phyloP scores from a whole-genome alignment of 2,888 invertebrate genomes.

The Chorisops tibialis region DNA sequence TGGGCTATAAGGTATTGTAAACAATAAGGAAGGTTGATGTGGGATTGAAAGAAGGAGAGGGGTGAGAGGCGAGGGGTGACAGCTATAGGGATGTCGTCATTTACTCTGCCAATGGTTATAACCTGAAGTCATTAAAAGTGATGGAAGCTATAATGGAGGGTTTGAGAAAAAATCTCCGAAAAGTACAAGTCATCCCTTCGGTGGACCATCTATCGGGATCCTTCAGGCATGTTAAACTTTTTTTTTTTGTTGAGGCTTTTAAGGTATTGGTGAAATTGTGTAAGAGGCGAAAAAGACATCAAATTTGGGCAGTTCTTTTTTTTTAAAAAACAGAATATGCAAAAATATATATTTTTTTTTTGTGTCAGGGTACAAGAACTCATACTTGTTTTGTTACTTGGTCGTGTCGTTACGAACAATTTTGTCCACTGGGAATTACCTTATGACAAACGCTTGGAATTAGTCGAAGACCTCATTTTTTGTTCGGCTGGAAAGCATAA shows the following conservation, averaged over 20 bases:
- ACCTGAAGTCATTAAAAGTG: conserved; percentile 34
- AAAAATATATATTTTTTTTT: conserved; percentile 21
- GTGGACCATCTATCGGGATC: conserved; percentile 5
- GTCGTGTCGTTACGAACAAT: conserved; percentile 27
- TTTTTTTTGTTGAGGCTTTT: neutral
- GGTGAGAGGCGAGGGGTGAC: conserved; percentile 10
- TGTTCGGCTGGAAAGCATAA: too few relatives aligned
- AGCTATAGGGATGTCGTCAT: conserved; percentile 29
- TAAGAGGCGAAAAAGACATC: conserved; percentile 34
- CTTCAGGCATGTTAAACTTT: conserved; percentile 19
- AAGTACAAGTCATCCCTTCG: conserved; percentile 6
- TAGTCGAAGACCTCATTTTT: too few relatives aligned
- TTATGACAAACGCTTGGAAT: conserved; percentile 26
- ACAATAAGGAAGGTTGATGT: conserved; percentile 2
- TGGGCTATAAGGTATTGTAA: conserved; percentile 13
- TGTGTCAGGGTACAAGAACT: neutral
- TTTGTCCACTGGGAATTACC: conserved; percentile 28
- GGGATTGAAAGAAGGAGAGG: too few relatives aligned
- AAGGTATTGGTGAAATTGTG: conserved; percentile 25
- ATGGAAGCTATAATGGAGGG: conserved; percentile 32
- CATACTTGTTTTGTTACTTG: conserved; percentile 17
- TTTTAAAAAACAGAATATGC: conserved; percentile 1
- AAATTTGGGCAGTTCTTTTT: conserved; percentile 28
- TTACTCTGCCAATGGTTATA: conserved; percentile 29
- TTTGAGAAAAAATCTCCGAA: neutral